Conservation (phyloP, 2,113 vertebrate species). For the Calonectris borealis region DNA sequence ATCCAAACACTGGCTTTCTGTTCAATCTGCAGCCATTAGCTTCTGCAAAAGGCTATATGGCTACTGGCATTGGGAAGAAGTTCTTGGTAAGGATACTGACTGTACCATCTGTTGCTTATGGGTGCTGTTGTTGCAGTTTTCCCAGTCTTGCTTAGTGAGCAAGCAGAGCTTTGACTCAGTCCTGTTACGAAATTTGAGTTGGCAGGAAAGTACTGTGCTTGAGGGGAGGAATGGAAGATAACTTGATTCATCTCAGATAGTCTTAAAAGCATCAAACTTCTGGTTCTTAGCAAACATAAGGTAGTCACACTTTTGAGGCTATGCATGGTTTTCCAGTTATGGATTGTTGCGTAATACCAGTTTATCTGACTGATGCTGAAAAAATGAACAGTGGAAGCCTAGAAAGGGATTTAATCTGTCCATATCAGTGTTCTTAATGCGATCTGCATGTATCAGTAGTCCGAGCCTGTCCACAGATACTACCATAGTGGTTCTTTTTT, state of each 20-base stretch:
- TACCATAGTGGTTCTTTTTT: background rate
- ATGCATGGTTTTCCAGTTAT: background rate
- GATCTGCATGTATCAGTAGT: background rate
- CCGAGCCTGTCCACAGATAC: background rate
- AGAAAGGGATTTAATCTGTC: background rate
- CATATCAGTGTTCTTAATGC: background rate
- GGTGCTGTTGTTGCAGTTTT: background rate
- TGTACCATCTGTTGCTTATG: background rate
- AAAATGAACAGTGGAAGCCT: background rate
- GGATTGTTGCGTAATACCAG: background rate
- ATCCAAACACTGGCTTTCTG: conserved; percentile 86
- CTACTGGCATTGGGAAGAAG: conserved; percentile 74
- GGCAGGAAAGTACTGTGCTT: background rate
- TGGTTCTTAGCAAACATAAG: background rate
- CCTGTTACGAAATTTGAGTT: background rate
- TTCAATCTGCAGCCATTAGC: conserved; percentile 85
- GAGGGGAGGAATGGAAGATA: background rate
- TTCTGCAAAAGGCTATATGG: conserved; percentile 69
- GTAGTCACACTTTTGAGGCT: background rate
- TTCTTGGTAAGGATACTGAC: conserved; percentile 79
- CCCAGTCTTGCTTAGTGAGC: background rate
- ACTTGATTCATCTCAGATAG: background rate
- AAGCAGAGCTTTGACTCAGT: background rate
- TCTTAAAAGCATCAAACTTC: background rate
- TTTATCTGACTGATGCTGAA: background rate